Evolutionary conservation across 2,888 invertebrate genomes (phyloP).

Genomic region (Catocala sponsa): DNA sequence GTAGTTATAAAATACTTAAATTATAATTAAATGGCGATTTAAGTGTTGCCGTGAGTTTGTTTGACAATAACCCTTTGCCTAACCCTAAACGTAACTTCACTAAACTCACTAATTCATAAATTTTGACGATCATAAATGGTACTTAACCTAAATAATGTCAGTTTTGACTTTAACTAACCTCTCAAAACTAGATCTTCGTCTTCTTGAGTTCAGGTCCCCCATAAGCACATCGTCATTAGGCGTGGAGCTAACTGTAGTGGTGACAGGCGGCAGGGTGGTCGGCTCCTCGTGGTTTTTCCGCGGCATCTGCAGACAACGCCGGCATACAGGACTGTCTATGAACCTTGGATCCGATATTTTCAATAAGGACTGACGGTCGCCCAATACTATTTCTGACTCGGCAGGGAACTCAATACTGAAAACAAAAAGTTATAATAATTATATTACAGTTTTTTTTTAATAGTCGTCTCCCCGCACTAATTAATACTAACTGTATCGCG

Average conservation of each 20-base stretch:
- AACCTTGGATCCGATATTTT: conserved; percentile 55
- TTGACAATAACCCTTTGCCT: no score
- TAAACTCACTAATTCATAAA: no score
- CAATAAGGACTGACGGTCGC: conserved; percentile 87
- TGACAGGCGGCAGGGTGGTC: conserved; percentile 8
- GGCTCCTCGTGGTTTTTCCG: conserved; percentile 1
- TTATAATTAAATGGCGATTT: no score
- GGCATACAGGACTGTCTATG: conserved; percentile 51
- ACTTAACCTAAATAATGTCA: no score
- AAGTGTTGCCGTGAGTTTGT: no score
- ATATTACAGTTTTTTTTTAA: no score
- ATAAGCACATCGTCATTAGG: conserved; percentile 20
- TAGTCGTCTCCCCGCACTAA: no score
- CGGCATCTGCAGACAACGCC: conserved; percentile 58
- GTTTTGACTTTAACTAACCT: no score
- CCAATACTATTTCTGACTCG: conserved; percentile 91
- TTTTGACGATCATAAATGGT: no score
- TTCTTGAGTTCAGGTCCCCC: conserved; percentile 13
- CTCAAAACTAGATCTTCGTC: conserved; percentile 21
- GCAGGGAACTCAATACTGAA: conserved; percentile 87
- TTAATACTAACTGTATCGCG: no score
- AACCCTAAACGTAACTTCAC: no score
- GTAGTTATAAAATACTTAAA: no score
- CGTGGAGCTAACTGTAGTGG: neutral
- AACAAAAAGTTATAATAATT: conserved; percentile 11